Conservation (phyloP, 1,140 invertebrate species). For the Pogonomyrmex californicus region DNA sequence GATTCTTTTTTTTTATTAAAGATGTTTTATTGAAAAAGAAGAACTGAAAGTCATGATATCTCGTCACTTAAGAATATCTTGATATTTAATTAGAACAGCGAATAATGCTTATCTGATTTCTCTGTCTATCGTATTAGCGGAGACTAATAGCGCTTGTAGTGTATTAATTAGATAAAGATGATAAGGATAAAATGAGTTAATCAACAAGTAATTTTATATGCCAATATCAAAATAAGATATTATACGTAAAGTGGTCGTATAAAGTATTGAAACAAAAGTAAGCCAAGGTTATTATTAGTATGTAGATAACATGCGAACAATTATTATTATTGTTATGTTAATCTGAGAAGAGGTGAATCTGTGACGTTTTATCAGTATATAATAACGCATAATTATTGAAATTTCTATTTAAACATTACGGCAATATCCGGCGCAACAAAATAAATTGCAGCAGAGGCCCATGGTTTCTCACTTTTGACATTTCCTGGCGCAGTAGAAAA, state of each 20-base stretch:
- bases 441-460: not conserved
- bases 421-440: conserved; percentile 1
- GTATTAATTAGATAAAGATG: not conserved
- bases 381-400: conserved; percentile 35
- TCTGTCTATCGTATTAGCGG: not conserved
- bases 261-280: conserved; percentile 34
- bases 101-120: conserved; percentile 6
- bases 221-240: conserved; percentile 41
- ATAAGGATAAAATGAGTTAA: conserved; percentile 22
- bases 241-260: conserved; percentile 1
- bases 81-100: conserved; percentile 1
- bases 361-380: conserved; percentile 27
- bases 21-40: not conserved
- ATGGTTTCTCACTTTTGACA: not conserved
- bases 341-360: conserved; percentile 51
- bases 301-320: conserved; percentile 48
- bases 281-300: conserved; percentile 43
- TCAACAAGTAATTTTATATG: conserved; percentile 18
- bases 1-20: not conserved
- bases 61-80: not conserved
- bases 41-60: not conserved
- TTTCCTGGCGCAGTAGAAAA: not conserved
- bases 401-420: conserved; percentile 10
- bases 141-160: not conserved
- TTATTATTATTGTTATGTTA: conserved; percentile 63